A percentile compares a stretch with the other conserved stretches of the same genome.
Conservation (phyloP, 2,113 vertebrate genomes). For the Campylomormyrus numenius region DNA sequence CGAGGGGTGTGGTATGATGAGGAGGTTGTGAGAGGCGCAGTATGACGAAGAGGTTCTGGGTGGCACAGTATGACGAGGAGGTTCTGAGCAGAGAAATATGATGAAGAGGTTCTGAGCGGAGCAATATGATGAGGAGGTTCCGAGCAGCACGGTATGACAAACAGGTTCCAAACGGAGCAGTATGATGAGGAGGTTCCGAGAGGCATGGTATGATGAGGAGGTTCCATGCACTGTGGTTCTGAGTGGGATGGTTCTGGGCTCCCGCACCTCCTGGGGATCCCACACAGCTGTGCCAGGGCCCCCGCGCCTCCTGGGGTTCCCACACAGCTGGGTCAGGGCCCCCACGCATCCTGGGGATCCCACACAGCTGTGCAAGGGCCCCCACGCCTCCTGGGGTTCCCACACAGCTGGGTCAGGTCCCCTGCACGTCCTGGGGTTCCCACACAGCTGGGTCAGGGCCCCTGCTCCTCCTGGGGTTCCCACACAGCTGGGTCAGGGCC, state of each 20-base stretch:
- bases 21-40: background rate
- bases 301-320: background rate
- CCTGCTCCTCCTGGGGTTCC: background rate
- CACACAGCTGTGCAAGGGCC: background rate
- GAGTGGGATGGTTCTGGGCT: background rate
- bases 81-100: background rate
- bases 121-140: background rate
- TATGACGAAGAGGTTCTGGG: background rate
- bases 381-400: background rate
- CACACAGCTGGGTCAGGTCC: background rate
- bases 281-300: background rate
- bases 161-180: too few relatives aligned
- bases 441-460: background rate
- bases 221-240: background rate
- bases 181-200: background rate
- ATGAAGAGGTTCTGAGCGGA: background rate
- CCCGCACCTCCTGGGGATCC: background rate
- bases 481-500: background rate
- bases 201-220: background rate
- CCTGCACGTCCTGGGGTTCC: background rate
- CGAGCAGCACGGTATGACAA: background rate
- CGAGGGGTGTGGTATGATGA: background rate
- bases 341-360: background rate
- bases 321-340: background rate
- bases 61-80: background rate